Evolutionary conservation across 2,888 invertebrate genomes (phyloP), one percentile per base, ranked within the genome.

Genomic region (Habroteleia sp.): DNA sequence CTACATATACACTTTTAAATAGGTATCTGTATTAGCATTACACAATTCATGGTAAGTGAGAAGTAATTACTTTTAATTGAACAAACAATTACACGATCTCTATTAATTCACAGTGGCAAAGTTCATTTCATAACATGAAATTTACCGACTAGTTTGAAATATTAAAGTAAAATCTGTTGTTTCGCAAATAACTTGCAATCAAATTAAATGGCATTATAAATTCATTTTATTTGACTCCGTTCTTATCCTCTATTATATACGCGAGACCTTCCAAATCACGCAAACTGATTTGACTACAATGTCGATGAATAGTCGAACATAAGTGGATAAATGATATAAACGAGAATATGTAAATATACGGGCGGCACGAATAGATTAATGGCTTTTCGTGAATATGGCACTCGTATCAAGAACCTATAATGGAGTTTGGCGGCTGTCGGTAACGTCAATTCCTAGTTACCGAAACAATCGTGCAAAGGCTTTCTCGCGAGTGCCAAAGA

Each of bases 341-440:
- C 58, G 41, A 42, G 50, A 27, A 48, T 56, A 68, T 68, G 58
- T 68, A 68, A 68, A 68, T 68, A 42, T 25, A 16, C 23, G 6
- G 25, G n/a, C 41, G 42, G 46, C 58, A 41, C 50, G 68, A 50
- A 50, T 50, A 68, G 58, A 68, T 68, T 68, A 68, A 58, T 58
- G 50, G 68, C 68, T 58, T 42, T 56, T 48, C 8, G 37, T 37
- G 16, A 48, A 58, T 68, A 48, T 48, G 56, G 46, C 66, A 54
- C 54, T 29, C 37, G 7, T 20, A 46, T 11, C 31, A 31, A 39
- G 35, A 58, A 44, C 42, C n/a, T n/a, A n/a, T n/a, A n/a, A n/a
- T n/a, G n/a, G n/a, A n/a, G n/a, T n/a, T n/a, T n/a, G n/a, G n/a
- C n/a, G n/a, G n/a, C n/a, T n/a, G n/a, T n/a, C n/a, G n/a, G 20